Conservation (phyloP, 2,888 invertebrate genomes). For the Idaea aversata region DNA sequence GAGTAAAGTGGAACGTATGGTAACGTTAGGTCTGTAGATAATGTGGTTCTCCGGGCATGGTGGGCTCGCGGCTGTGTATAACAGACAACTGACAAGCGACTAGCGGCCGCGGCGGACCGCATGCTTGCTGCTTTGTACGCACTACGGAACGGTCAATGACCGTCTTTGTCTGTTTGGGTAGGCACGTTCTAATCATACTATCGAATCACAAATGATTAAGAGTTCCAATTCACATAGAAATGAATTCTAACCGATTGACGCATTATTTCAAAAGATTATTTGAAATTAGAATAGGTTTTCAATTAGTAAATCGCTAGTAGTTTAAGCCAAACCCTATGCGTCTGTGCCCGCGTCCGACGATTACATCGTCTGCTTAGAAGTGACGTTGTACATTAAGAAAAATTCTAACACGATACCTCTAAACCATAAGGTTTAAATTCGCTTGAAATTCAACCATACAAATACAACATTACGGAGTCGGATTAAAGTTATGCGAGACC, state of each 20-base stretch:
- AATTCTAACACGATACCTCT: constrained; percentile 32
- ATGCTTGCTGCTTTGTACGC: constrained; percentile 21
- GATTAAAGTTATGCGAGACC: constrained; percentile 28
- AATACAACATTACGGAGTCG: constrained; percentile 23
- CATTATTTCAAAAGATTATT: too few species aligned
- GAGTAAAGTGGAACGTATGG: too few species aligned
- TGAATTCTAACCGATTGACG: not conserved
- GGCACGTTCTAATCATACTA: constrained; percentile 19
- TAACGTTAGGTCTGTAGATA: too few species aligned
- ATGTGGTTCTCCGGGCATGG: not conserved
- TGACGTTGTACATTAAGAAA: constrained; percentile 58
- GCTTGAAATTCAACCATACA: constrained; percentile 17
- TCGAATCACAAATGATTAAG: not conserved
- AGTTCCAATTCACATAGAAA: not conserved
- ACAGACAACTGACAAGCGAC: constrained; percentile 2
- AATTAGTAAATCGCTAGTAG: constrained; percentile 30
- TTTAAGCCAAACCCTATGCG: constrained; percentile 39
- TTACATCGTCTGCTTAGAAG: constrained; percentile 54
- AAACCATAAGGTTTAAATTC: constrained; percentile 30
- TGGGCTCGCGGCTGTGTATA: not conserved
- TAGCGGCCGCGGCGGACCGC: constrained; percentile 23
- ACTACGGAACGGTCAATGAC: constrained; percentile 31
- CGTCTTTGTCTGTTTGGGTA: constrained; percentile 31
- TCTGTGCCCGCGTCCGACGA: constrained; percentile 45
- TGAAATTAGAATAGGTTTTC: not conserved